Conservation (phyloP, 2,113 vertebrate genomes). For the Osmerus mordax region DNA sequence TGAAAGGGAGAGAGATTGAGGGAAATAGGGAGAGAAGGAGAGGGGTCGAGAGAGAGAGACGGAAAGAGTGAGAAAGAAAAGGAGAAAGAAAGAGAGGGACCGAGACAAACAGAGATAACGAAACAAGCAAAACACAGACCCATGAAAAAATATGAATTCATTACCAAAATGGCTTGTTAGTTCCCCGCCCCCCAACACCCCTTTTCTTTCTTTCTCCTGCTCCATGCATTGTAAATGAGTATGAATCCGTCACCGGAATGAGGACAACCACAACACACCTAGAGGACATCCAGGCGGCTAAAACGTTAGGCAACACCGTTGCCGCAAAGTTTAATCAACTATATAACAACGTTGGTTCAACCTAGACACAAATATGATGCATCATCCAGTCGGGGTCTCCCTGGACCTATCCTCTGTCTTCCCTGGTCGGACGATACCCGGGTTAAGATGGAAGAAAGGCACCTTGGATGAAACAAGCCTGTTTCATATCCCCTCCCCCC, state of each 20-base stretch:
- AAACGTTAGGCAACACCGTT: background rate
- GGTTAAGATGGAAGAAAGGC: background rate
- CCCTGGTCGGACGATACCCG: too few species aligned
- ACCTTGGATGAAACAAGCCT: background rate
- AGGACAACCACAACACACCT: too few species aligned
- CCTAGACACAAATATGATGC: background rate
- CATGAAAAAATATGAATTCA: background rate
- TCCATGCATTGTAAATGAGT: background rate
- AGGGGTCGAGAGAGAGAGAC: background rate
- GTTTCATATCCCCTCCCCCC: too few species aligned
- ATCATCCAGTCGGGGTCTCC: background rate
- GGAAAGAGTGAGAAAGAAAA: slow-evolving; percentile 1
- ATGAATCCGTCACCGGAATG: too few species aligned
- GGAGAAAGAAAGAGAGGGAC: slow-evolving; percentile 8
- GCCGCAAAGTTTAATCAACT: background rate
- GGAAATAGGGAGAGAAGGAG: background rate
- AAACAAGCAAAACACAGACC: background rate
- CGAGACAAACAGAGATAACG: background rate
- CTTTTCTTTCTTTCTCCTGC: background rate
- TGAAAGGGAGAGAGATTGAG: slow-evolving; percentile 10
- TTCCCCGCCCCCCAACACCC: background rate
- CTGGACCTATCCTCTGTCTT: background rate
- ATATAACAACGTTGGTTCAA: background rate
- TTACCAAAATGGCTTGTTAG: background rate
- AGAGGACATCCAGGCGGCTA: too few species aligned